Base-by-base conservation (phyloP, 2,113 vertebrate species). In the Rhinolophus ferrumequinum region DNA sequence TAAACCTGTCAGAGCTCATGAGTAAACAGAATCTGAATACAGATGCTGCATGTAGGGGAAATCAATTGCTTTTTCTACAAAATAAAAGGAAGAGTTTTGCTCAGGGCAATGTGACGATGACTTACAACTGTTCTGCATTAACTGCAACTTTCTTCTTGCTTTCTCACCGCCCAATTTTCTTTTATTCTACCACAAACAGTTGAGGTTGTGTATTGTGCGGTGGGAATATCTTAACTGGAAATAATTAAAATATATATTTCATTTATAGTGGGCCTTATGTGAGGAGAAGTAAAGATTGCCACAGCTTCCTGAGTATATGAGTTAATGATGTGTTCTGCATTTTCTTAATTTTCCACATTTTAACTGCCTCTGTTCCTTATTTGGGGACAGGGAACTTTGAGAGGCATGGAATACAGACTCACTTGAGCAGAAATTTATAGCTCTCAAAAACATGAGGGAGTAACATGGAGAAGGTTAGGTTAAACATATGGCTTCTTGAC, bases 281-380 rank as follows among this genome's bases (percentile, higher is more conserved):
- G 98, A 98, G 96, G 95, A 97, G 97, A 98, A 98, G 98, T 96
- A 97, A 98, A 98, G 97, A 97, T 94, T 98, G 97, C 98, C 98
- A 97, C 97, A 95, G 97, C 96, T 99, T 98, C 98, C 98, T 97
- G 96, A 97, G 97, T 94, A 0, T 41, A 97, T 98, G 97, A 97
- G 98, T 98, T 98, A 96, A 98, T 97, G 98, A 98, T 98, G 98
- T 97, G 98, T 98, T 98, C 98, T 98, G 98, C 98, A 98, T 98
- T 98, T 98, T 98, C 98, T 98, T 96, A 72, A 97, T 98, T 99
- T 99, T 98, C 98, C 98, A 98, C 97, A 69, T 98, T 98, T 98
- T 98, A 98, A 98, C 92, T 73, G 96, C 95, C 97, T 98, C 97
- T 98, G 98, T 98, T 98, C 97, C 92, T 97, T 60, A 95, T 98